A percentile compares a stretch with the other conserved stretches of the same genome.
Evolutionary conservation across 1,140 invertebrate species (phyloP).

Genomic region (Drosophila kurseongensis): DNA sequence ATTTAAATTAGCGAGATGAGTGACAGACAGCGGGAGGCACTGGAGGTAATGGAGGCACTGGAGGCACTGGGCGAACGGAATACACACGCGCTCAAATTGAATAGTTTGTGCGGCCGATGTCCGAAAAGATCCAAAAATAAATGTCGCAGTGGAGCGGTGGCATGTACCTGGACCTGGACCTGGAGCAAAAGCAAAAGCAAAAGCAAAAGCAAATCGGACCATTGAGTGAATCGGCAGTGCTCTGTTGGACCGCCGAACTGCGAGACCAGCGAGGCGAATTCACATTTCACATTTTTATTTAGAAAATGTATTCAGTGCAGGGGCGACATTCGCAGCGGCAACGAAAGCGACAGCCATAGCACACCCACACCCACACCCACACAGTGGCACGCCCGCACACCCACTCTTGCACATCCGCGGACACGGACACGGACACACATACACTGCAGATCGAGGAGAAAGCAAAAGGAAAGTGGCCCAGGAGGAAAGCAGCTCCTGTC

Average conservation of each 20-base stretch:
- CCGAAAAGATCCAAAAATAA: constrained; percentile 57
- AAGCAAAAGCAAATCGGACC: constrained; percentile 11
- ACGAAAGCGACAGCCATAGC: constrained; percentile 78
- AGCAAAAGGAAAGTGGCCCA: constrained; percentile 13
- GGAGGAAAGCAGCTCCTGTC: neutral
- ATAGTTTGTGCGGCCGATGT: constrained; percentile 66
- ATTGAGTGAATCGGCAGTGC: constrained; percentile 30
- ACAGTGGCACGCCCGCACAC: neutral
- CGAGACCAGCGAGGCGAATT: constrained; percentile 51
- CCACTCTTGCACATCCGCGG: constrained; percentile 1
- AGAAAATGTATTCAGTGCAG: constrained; percentile 82
- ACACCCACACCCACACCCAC: constrained; percentile 29
- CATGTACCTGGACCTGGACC: neutral
- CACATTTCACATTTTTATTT: constrained; percentile 60
- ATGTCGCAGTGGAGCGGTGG: constrained; percentile 10
- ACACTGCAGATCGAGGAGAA: neutral
- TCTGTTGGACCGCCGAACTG: constrained; percentile 26
- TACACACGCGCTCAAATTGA: constrained; percentile 62
- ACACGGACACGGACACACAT: constrained; percentile 9
- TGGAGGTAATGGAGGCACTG: neutral
- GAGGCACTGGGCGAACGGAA: constrained; percentile 2
- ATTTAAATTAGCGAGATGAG: constrained; percentile 77
- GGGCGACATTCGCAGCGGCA: constrained; percentile 81
- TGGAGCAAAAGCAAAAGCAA: neutral
- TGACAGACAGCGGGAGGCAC: constrained; percentile 53